Base-by-base conservation (phyloP, 2,113 vertebrate species). In the Muntiacus muntjak region DNA sequence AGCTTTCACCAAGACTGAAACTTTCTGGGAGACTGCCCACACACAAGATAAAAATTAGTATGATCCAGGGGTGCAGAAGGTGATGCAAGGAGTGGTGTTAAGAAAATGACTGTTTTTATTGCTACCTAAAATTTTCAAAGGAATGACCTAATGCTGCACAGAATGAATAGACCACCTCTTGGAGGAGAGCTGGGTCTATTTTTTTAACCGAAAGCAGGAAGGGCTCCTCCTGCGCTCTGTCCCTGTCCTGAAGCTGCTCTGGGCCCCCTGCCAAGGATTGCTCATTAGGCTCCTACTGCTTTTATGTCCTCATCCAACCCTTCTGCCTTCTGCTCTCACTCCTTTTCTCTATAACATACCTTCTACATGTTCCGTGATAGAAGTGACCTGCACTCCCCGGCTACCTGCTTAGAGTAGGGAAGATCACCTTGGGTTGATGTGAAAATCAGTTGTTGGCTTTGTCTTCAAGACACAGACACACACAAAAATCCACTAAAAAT, bases 201-300 rank as follows among this genome's bases (percentile, higher is more conserved):
- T 96, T 98, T 96, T 74, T 95, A 97, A 96, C 79, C 52, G 30
- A 74, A 87, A 97, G 82, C 91, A 98, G 96, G 95, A 98, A 97
- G 93, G 79, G 62, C 50, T 95, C 71, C 88, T 94, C 78, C 82
- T 86, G 95, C 30, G 88, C 45, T 96, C 93, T 62, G 54, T 82
- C 90, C 36, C 43, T 92, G 88, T 96, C 57, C 25, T 54, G 85
- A 96, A 95, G 86, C 85, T 94, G 60, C 82, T 62, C 94, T 9
- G 30, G 97, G 97, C 67, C 47, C 14, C 17, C 62, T 58, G 96
- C 96, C 97, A 88, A 94, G 43, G 50, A 62, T 28, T 71, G 82
- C 71, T 95, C 91, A 55, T 40, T 78, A 91, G 82, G 43, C 21
- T 30, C 30, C 30, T 19, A 6, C 43, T 60, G 60, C 79, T 21